These are phyloP conservation scores for Actinopyga echinites DNA, from an alignment of 53 echinoderm and acorn worm genomes.

Conservation along the genomic window DNA sequence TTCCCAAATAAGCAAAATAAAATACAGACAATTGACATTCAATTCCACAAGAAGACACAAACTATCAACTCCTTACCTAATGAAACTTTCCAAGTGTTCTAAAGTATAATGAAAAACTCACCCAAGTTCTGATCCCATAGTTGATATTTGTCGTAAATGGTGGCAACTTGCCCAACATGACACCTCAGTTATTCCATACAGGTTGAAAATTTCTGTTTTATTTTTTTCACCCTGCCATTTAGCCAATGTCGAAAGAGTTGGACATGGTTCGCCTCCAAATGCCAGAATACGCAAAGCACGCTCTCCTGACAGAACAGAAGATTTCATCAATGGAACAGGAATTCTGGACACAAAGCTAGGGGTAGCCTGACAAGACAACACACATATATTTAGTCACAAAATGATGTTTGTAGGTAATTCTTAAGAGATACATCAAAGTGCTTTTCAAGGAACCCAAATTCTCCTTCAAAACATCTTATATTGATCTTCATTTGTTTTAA, in stretches of 20 bases:
- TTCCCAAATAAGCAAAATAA: too few species aligned
- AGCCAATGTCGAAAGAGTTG: constrained; percentile 60
- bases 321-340: constrained; percentile 24
- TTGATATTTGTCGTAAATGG: background rate
- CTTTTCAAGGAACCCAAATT: too few species aligned
- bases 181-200: constrained; percentile 94
- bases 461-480: too few species aligned
- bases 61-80: too few species aligned
- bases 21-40: too few species aligned
- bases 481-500: too few species aligned
- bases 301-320: constrained; percentile 46
- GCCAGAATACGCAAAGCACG: constrained; percentile 63
- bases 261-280: constrained; percentile 91
- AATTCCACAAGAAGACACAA: too few species aligned
- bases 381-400: too few species aligned
- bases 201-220: constrained; percentile 74
- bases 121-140: background rate
- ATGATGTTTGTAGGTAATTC: too few species aligned
- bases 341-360: constrained; percentile 71
- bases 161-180: constrained; percentile 85
- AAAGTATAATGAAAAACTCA: too few species aligned
- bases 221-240: constrained; percentile 69
- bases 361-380: constrained; percentile 62
- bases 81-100: too few species aligned
- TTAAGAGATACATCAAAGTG: too few species aligned